Conservation (phyloP, 1,140 invertebrate genomes). For the Monochamus saltuarius region DNA sequence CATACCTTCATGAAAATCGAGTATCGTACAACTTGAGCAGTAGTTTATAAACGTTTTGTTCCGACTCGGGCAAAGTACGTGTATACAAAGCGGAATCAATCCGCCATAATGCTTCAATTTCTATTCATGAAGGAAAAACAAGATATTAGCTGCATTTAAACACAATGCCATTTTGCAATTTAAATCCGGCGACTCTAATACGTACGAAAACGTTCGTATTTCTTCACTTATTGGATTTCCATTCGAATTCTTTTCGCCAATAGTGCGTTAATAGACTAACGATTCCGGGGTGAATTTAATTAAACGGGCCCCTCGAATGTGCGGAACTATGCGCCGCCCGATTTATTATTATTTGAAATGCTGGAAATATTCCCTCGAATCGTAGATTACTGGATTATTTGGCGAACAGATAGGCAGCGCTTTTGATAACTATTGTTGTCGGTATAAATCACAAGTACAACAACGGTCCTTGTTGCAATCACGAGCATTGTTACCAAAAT, state of each 20-base stretch:
- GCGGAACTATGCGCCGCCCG: too few species aligned
- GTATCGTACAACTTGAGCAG: too few species aligned
- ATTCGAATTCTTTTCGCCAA: constrained; percentile 14
- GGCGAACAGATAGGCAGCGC: too few species aligned
- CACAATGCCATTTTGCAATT: constrained; percentile 31
- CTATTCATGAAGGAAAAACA: constrained; percentile 36
- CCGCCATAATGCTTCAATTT: constrained; percentile 32
- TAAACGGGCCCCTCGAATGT: neutral
- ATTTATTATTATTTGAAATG: too few species aligned
- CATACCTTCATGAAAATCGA: too few species aligned
- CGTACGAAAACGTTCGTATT: constrained; percentile 1
- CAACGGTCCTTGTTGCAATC: too few species aligned
- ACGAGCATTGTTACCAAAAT: too few species aligned
- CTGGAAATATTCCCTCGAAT: too few species aligned
- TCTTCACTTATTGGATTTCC: neutral
- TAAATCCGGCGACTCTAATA: constrained; percentile 21
- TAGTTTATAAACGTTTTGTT: too few species aligned
- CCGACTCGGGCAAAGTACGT: neutral
- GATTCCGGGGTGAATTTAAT: constrained; percentile 5
- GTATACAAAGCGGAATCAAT: neutral
- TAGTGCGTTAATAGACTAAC: constrained; percentile 1
- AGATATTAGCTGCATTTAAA: constrained; percentile 35
- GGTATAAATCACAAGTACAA: too few species aligned
- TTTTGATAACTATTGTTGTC: too few species aligned
- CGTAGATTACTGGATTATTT: too few species aligned